A percentile compares a stretch with the other conserved stretches of the same genome.
phyloP scores from a whole-genome alignment of 2,797 vertebrate species.

The Tokudaia muenninki region DNA sequence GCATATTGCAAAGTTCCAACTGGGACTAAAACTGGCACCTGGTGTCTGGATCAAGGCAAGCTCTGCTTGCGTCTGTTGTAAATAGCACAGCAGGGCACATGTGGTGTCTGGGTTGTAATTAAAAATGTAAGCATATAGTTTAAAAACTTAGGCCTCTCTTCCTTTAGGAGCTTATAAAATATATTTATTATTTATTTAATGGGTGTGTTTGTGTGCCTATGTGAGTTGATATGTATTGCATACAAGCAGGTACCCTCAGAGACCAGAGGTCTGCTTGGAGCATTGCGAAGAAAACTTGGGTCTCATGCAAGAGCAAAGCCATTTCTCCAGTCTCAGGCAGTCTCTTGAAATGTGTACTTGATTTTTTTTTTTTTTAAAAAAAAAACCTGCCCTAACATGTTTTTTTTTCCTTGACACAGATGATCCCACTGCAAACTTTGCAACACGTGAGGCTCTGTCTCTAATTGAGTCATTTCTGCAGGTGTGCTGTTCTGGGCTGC shows the following conservation, averaged over 20 bases:
- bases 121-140: neutral
- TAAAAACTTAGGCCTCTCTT: neutral
- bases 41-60: neutral
- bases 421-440: neutral
- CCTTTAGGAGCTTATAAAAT: neutral
- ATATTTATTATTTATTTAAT: neutral
- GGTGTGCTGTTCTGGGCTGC: neutral
- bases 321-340: neutral
- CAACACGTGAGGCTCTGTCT: neutral
- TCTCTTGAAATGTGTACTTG: neutral
- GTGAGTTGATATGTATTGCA: neutral
- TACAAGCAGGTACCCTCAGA: neutral
- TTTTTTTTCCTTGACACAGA: neutral
- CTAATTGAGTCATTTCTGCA: neutral
- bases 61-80: no score
- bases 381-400: neutral
- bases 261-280: neutral
- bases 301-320: neutral
- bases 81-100: rapidly evolving
- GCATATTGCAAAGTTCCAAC: neutral
- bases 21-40: neutral
- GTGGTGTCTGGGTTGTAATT: neutral
- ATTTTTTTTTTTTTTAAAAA: no score
- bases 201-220: neutral
- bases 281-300: neutral